A percentile compares a stretch with the other conserved stretches of the same genome.
Evolutionary conservation across 2,888 invertebrate genomes (phyloP).

Genomic region (Nomada goodeniana): DNA sequence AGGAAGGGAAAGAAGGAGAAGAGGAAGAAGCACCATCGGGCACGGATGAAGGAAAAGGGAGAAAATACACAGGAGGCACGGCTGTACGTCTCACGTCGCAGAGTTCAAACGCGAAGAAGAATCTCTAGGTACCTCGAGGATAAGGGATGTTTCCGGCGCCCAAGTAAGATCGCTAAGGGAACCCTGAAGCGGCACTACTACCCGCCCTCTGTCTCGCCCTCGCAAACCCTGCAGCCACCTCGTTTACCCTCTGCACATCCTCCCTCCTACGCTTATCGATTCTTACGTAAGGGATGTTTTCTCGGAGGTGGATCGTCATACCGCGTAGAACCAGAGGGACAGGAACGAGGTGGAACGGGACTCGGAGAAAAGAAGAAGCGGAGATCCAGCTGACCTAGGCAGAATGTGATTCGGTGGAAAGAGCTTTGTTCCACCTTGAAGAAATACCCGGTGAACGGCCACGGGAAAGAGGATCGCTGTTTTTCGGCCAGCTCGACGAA

Average conservation of each 20-base stretch:
- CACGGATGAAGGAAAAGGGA: neutral
- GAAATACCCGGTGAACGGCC: constrained; percentile 35
- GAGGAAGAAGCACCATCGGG: neutral
- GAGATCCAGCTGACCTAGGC: constrained; percentile 70
- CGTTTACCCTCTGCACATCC: constrained; percentile 57
- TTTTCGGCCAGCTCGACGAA: constrained; percentile 53
- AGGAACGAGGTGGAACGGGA: constrained; percentile 7
- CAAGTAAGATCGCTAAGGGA: constrained; percentile 73
- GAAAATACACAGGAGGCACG: constrained; percentile 6
- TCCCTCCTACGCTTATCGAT: constrained; percentile 69
- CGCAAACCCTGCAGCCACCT: constrained; percentile 43
- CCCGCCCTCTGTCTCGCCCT: constrained; percentile 29
- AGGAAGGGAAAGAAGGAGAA: constrained; percentile 33
- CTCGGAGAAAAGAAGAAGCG: constrained; percentile 15
- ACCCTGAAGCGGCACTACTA: constrained; percentile 61
- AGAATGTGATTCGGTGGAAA: constrained; percentile 60
- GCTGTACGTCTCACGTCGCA: constrained; percentile 52
- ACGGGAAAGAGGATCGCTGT: constrained; percentile 42
- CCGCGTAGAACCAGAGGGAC: constrained; percentile 21
- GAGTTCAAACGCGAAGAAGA: constrained; percentile 69
- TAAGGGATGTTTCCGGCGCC: constrained; percentile 73
- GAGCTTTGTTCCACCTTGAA: constrained; percentile 47
- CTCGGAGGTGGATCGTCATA: constrained; percentile 61
- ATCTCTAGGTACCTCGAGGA: constrained; percentile 69
- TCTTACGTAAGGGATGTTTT: constrained; percentile 74